Base-by-base conservation (phyloP, 2,113 vertebrate genomes). In the Nothoprocta pentlandii region DNA sequence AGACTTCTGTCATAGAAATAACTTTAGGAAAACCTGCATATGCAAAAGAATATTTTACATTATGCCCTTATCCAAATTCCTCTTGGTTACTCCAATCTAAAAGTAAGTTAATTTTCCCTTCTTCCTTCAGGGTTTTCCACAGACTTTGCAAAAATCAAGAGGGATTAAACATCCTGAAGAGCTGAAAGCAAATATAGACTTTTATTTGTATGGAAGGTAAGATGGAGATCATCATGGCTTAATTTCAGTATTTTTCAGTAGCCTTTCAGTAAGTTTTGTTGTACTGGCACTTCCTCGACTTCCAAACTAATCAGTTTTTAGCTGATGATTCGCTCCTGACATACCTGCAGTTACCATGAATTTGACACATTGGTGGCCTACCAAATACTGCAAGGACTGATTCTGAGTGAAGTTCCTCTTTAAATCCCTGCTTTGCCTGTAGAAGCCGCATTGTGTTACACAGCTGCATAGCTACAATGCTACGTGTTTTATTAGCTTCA, bases 401-500 rank as follows among this genome's bases (percentile, higher is more conserved):
- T 44, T 68, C 64, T 74, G 53, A 23, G 68, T 82, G 86, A 79
- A 85, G 23, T 56, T 93, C 62, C 79, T 49, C 51, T 94, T 93
- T 69, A 93, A 95, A 59, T 77, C 81, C 77, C 44, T 92, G 80
- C 67, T 83, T 93, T 41, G 49, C 41, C 42, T 47, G 62, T 20
- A 82, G 69, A 68, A 89, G 34, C 58, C 94, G 66, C 1, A 5
- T 58, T 53, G 64, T 9, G 2, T 84, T 82, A 87, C 87, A 80
- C 44, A 79, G 86, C 26, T 87, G 64, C 88, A 78, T 70, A 89
- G 46, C 47, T 21, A 81, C 67, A 49, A 9, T 21, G 63, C 80
- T 7, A 70, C 42, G 81, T 64, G 80, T 91, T 96, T 94, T 89
- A 96, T 96, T 97, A 87, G 88, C 84, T 80, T 66, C 58, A n/a